Evolutionary conservation across 1,140 invertebrate genomes (phyloP), one percentile per base, ranked within the genome.

Genomic region (Lethrus apterus): DNA sequence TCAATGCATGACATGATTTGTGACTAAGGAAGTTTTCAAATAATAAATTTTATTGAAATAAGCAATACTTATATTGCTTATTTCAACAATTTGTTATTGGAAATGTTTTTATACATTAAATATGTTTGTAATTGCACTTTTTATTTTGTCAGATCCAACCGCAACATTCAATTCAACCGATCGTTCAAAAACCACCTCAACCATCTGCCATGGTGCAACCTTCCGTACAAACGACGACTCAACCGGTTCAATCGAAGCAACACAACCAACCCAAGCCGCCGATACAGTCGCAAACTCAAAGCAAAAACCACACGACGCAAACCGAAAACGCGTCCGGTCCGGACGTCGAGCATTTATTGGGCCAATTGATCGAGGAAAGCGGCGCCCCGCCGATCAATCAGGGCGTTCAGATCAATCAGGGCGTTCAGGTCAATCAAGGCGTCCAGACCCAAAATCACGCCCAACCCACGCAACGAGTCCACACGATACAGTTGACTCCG

Each of bases 401-500:
- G 19, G 18, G 8, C 20, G 48, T 31, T 30, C 52, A 35, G 38
- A 29, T 43, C 0, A 18, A 47, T 20, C 29, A 3, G 13, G n/a
- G 19, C 32, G n/a, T 23, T 14, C 13, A 14, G 13, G 7, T 10
- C 38, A 42, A 29, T 18, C 18, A 30, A 9, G n/a, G n/a, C n/a
- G n/a, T 55, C 9, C 41, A 48, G 15, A 31, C 30, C 4, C 30
- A 46, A 40, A n/a, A n/a, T 10, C 17, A 23, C 1, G 9, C 36
- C 14, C 36, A 45, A 44, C 29, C 47, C 21, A 30, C 71, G n/a
- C 70, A 73, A 19, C 63, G 73, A 4, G 71, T 76, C 20, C 73
- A 76, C 57, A 76, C 74, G 1, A 78, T 78, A 33, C 76, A 78
- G 49, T 56, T 78, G 21, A 77, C 76, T 1, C 72, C 75, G 0